A percentile compares a stretch with the other conserved stretches of the same genome.
These are phyloP conservation scores for Chorisops tibialis DNA, from an alignment of 2,888 invertebrate genomes.

Conservation along the genomic window DNA sequence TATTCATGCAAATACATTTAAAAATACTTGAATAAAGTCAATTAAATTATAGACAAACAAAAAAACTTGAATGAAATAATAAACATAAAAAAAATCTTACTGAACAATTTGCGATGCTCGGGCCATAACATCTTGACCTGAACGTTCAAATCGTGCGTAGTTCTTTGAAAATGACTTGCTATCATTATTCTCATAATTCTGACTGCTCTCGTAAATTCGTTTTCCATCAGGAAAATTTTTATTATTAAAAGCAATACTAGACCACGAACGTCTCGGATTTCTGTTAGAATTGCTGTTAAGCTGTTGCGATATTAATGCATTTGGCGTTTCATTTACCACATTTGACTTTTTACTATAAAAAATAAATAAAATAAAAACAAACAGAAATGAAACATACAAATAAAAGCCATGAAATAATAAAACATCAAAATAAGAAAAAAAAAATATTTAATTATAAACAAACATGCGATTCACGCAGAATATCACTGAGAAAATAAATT, in stretches of 20 bases:
- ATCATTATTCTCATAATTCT: constrained; percentile 39
- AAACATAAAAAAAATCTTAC: constrained; percentile 58
- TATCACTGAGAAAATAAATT: too few species aligned
- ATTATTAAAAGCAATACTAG: constrained; percentile 41
- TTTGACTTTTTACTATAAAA: constrained; percentile 38
- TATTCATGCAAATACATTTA: constrained; percentile 27
- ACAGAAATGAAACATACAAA: constrained; percentile 28
- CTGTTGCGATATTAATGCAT: constrained; percentile 32
- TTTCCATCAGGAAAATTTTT: constrained; percentile 42
- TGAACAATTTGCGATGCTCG: constrained; percentile 83
- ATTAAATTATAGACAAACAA: constrained; percentile 38
- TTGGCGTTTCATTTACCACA: constrained; percentile 36
- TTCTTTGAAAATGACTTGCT: constrained; percentile 37
- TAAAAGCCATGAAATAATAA: constrained; percentile 22
- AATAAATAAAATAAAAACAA: constrained; percentile 32
- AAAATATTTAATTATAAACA: too few species aligned
- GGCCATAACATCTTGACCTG: constrained; percentile 70
- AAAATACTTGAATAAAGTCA: constrained; percentile 21
- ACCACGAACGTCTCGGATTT: constrained; percentile 40
- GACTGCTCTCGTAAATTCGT: constrained; percentile 39
- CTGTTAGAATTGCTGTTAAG: constrained; percentile 28
- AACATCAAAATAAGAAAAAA: constrained; percentile 31
- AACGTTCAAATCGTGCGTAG: constrained; percentile 39
- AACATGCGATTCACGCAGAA: too few species aligned
- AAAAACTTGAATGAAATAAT: constrained; percentile 33